These are phyloP conservation scores for Euleptes europaea DNA, from an alignment of 2,113 vertebrate genomes.

Conservation along the genomic window DNA sequence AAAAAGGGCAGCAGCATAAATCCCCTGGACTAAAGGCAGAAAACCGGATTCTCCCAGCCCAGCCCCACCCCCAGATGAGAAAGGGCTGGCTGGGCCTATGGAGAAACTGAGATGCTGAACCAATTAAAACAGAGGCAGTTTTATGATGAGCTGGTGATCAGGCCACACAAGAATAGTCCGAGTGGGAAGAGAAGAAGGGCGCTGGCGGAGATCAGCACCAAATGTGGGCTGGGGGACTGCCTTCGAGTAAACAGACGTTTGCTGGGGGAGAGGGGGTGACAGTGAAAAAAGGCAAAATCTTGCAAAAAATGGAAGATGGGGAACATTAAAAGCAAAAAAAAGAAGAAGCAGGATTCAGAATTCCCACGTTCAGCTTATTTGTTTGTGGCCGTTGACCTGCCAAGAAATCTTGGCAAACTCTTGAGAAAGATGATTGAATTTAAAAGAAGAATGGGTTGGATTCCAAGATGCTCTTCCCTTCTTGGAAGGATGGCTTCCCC, in stretches of 20 bases:
- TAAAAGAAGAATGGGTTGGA: too few relatives aligned
- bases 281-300: neutral
- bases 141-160: slow-evolving; percentile 66
- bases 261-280: too few relatives aligned
- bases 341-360: neutral
- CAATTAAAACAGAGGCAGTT: slow-evolving; percentile 68
- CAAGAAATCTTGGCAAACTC: neutral
- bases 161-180: slow-evolving; percentile 51
- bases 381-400: neutral
- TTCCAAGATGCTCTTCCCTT: too few relatives aligned
- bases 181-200: neutral
- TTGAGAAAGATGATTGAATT: neutral
- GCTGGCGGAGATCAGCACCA: neutral
- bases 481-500: too few relatives aligned
- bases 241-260: neutral
- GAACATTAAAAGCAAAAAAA: neutral
- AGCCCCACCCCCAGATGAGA: slow-evolving; percentile 23
- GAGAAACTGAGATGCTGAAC: slow-evolving; percentile 68
- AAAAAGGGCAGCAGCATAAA: slow-evolving; percentile 78
- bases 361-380: too few relatives aligned
- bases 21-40: slow-evolving; percentile 64
- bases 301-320: too few relatives aligned
- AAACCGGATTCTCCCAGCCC: neutral
- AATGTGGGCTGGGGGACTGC: neutral
- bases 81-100: slow-evolving; percentile 66